Percentiles rank a stretch among this genome's conserved stretches.
Conservation (phyloP, 35 echinoderm and acorn worm species). For the Lytechinus variegatus region DNA sequence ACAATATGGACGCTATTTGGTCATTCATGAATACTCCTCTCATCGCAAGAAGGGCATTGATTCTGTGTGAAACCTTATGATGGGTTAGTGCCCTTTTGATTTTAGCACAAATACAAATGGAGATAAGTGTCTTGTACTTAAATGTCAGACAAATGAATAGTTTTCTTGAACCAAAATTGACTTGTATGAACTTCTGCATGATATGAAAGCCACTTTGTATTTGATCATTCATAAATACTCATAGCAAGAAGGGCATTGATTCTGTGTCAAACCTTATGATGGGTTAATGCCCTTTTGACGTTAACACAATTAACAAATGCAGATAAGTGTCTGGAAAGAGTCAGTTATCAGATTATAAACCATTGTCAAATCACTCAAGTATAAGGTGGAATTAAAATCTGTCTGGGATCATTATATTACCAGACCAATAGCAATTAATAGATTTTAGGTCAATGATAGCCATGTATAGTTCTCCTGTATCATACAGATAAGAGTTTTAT, state of each 20-base stretch:
- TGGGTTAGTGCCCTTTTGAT: too few species aligned
- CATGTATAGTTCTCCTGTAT: background rate
- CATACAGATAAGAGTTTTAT: background rate
- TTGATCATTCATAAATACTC: background rate
- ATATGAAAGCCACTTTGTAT: background rate
- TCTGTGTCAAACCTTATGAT: too few species aligned
- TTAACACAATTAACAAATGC: background rate
- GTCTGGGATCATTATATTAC: background rate
- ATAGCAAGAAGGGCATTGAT: background rate
- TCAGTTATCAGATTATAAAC: background rate
- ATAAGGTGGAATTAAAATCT: background rate
- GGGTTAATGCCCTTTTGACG: too few species aligned
- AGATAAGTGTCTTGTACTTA: background rate
- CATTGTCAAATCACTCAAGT: constrained; percentile 11
- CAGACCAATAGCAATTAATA: background rate
- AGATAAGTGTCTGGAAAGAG: background rate
- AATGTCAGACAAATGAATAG: too few species aligned
- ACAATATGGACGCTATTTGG: too few species aligned
- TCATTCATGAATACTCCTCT: too few species aligned
- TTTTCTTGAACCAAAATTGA: too few species aligned
- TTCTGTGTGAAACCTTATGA: too few species aligned
- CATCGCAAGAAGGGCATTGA: too few species aligned
- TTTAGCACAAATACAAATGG: background rate
- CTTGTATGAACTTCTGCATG: background rate
- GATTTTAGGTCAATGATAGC: background rate